Base-by-base conservation (phyloP, 2,797 vertebrate species). In the Buphagus erythrorhynchus region DNA sequence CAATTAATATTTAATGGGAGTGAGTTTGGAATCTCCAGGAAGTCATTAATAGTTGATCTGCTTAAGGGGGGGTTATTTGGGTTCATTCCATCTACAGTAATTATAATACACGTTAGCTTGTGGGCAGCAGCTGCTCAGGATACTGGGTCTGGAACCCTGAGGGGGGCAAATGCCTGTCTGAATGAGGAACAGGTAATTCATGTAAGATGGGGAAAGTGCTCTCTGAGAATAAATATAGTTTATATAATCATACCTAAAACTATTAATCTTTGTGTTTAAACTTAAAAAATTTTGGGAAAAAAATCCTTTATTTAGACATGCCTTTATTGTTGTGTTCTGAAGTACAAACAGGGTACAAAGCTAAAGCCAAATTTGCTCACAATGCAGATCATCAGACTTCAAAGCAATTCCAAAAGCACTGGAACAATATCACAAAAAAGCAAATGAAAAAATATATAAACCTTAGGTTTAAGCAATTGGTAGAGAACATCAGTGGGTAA, bases 1-100 rank as follows among this genome's bases (percentile, higher is more conserved):
- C 35, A 69, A 62, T 94, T 90, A 96, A 96, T 95, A 90, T 94
- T 97, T 97, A 89, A 97, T 93, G 46, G 19, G 2, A 89, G 4
- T 59, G 43, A 82, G 24, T 87, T 93, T 86, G 91, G 88, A 94
- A 95, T 91, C 75, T 95, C 73, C 87, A 93, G 86, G 88, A 96
- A 94, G 73, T 88, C 87, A 94, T 86, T 78, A 92, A 77, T 81
- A 91, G 85, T 83, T 89, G 58, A 92, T 86, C 65, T 92, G 21
- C 78, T 91, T 79, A 57, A 77, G 82, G 29, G 26, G 28, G 35
- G 26, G 55, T 91, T 93, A 62, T 86, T 76, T 95, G 52, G 43
- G 46, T 86, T 91, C 78, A 83, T 49, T n/a, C 22, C 46, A 55
- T 72, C 54, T 38, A 18, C 38, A 77, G 29, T 85, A 95, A 87